phyloP scores from a whole-genome alignment of 1,140 invertebrate species.

The Tetramorium parvispinum region DNA sequence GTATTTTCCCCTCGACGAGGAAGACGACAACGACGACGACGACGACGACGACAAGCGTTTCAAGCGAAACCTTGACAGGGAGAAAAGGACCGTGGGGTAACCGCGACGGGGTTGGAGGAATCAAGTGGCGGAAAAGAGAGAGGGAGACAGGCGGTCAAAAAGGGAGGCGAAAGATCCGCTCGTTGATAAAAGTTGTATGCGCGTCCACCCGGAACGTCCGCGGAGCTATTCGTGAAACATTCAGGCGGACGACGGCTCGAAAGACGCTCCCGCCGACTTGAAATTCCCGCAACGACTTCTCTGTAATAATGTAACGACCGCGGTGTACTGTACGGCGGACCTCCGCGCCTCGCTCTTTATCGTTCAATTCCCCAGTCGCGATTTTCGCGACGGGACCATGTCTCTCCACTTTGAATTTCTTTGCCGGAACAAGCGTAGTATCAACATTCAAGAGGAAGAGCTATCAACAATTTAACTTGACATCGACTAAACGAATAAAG shows the following conservation, averaged over 20 bases:
- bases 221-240: conserved; percentile 71
- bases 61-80: conserved; percentile 26
- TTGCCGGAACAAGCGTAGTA: neutral
- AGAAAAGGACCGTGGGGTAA: neutral
- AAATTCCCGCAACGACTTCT: conserved; percentile 64
- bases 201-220: conserved; percentile 69
- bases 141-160: conserved; percentile 39
- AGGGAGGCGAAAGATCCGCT: conserved; percentile 45
- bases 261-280: conserved; percentile 70
- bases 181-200: conserved; percentile 74
- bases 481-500: neutral
- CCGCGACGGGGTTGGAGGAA: conserved; percentile 36
- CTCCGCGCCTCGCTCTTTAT: conserved; percentile 53
- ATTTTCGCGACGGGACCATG: conserved; percentile 43
- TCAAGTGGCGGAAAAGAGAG: neutral
- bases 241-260: conserved; percentile 72
- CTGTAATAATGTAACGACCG: conserved; percentile 67
- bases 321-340: conserved; percentile 34
- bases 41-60: conserved; percentile 51
- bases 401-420: conserved; percentile 37
- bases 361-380: conserved; percentile 56
- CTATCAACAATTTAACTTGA: neutral
- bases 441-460: neutral
- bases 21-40: conserved; percentile 32
- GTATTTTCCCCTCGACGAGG: conserved; percentile 44